A percentile compares a stretch with the other conserved stretches of the same genome.
phyloP scores from a whole-genome alignment of 2,888 invertebrate genomes.

The Taenaris catops region DNA sequence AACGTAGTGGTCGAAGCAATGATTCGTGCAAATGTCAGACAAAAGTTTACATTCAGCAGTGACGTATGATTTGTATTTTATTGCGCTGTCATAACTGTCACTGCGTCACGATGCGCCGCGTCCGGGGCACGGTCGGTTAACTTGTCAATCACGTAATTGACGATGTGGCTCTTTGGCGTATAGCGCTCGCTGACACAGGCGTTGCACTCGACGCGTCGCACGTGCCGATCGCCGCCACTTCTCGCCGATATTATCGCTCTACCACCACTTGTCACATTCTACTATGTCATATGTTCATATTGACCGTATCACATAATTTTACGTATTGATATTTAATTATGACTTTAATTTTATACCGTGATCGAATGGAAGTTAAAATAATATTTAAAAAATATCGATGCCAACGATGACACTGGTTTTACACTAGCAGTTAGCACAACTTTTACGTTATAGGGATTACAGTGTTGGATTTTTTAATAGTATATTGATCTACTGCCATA shows the following conservation, averaged over 20 bases:
- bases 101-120: slow-evolving; percentile 27
- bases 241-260: slow-evolving; percentile 53
- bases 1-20: slow-evolving; percentile 21
- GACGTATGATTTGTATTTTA: slow-evolving; percentile 28
- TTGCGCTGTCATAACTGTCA: slow-evolving; percentile 29
- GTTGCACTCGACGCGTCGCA: slow-evolving; percentile 55
- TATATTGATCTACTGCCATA: too few relatives aligned
- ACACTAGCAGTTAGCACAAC: too few relatives aligned
- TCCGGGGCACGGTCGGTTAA: slow-evolving; percentile 42
- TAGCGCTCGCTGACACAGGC: slow-evolving; percentile 43
- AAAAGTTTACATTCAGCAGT: slow-evolving; percentile 22
- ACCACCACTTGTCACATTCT: slow-evolving; percentile 29
- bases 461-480: too few relatives aligned
- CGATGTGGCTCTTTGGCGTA: slow-evolving; percentile 48
- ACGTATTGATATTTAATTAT: too few relatives aligned
- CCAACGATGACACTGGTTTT: too few relatives aligned
- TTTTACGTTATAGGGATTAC: too few relatives aligned
- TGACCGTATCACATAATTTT: slow-evolving; percentile 1
- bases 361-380: too few relatives aligned
- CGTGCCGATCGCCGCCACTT: slow-evolving; percentile 72
- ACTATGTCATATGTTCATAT: slow-evolving; percentile 12
- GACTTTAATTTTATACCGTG: too few relatives aligned
- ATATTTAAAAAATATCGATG: too few relatives aligned
- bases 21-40: slow-evolving; percentile 23
- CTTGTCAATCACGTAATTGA: slow-evolving; percentile 63